Conservation (phyloP, 2,113 vertebrate genomes). For the Strigops habroptila region DNA sequence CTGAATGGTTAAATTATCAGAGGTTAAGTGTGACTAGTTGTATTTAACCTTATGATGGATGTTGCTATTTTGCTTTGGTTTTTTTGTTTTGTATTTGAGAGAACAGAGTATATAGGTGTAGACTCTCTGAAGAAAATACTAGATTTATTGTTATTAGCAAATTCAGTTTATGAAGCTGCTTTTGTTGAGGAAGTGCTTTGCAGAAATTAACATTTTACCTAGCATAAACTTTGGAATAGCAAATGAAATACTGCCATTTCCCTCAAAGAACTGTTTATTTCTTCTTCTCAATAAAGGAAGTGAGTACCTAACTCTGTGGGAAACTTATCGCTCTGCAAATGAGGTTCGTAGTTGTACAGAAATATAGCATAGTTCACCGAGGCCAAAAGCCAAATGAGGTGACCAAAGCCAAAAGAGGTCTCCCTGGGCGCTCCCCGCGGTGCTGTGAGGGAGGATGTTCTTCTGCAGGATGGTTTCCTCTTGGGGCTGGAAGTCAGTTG, state of each 20-base stretch:
- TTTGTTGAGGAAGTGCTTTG: background rate
- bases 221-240: background rate
- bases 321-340: background rate
- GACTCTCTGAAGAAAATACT: background rate
- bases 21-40: background rate
- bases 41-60: background rate
- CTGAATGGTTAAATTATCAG: background rate
- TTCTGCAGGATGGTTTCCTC: constrained; percentile 2
- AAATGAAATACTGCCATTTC: background rate
- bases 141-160: background rate
- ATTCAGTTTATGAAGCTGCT: background rate
- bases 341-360: background rate
- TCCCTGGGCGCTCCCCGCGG: background rate
- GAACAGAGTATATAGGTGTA: background rate
- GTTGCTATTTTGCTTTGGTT: background rate
- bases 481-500: background rate
- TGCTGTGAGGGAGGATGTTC: background rate
- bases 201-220: background rate
- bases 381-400: constrained; percentile 36
- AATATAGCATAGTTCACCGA: background rate
- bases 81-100: background rate
- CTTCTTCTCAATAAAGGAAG: constrained; percentile 20
- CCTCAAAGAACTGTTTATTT: constrained; percentile 40
- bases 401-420: background rate
- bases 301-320: background rate